Percentiles rank a stretch among this genome's conserved stretches.
phyloP scores from a whole-genome alignment of 2,797 vertebrate species.

The Dallia pectoralis region DNA sequence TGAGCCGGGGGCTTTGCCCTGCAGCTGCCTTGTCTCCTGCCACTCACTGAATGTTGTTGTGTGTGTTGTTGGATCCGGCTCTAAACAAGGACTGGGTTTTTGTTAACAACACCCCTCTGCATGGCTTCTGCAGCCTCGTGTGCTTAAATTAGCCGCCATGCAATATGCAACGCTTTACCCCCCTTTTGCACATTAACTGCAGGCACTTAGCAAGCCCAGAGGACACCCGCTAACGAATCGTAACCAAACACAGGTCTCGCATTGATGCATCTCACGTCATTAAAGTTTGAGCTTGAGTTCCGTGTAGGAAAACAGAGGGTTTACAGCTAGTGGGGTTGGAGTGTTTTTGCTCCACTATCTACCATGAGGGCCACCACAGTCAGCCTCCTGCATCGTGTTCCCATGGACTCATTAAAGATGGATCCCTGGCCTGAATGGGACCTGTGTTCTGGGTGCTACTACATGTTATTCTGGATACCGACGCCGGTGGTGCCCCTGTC shows the following conservation, averaged over 20 bases:
- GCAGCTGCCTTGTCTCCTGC: not conserved
- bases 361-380: not conserved
- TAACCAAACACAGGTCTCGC: conserved; percentile 50
- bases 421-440: not conserved
- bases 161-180: conserved; percentile 66
- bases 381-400: not conserved
- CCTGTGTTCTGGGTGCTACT: not conserved
- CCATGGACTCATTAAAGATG: conserved; percentile 1
- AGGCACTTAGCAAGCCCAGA: conserved; percentile 75
- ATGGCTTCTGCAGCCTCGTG: conserved; percentile 27
- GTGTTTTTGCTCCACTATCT: conserved; percentile 13
- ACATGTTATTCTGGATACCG: not conserved
- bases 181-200: conserved; percentile 69
- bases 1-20: not conserved
- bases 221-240: conserved; percentile 64
- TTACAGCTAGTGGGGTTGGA: conserved; percentile 57
- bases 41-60: not conserved
- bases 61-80: conserved; percentile 30
- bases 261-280: conserved; percentile 63
- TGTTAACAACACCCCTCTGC: conserved; percentile 44
- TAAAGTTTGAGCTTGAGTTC: conserved; percentile 67
- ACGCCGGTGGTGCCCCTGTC: not conserved
- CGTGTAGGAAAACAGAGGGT: conserved; percentile 48
- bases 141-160: conserved; percentile 67
- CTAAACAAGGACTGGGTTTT: conserved; percentile 37